phyloP scores from a whole-genome alignment of 2,113 vertebrate species.

The Bungarus multicinctus region DNA sequence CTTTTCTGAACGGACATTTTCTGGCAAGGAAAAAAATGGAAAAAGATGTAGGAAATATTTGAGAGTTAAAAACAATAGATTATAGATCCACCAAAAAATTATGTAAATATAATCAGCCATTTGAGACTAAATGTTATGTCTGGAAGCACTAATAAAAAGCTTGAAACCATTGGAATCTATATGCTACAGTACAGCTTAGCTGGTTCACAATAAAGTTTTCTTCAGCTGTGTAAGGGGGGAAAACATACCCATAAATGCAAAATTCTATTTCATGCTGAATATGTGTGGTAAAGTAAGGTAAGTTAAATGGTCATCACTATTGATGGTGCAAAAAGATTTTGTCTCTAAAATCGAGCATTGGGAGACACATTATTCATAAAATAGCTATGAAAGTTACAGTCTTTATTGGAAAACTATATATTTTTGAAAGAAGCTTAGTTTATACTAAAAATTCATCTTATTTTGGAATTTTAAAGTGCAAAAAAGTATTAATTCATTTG shows the following conservation, averaged over 20 bases:
- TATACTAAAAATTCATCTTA: slow-evolving; percentile 28
- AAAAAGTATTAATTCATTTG: neutral
- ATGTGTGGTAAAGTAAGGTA: neutral
- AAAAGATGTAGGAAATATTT: neutral
- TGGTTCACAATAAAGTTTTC: neutral
- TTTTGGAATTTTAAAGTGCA: neutral
- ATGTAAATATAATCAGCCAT: neutral
- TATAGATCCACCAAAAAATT: neutral
- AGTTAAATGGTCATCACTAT: neutral
- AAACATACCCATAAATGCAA: neutral
- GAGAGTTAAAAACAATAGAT: neutral
- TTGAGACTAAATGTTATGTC: neutral
- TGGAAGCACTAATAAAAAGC: neutral
- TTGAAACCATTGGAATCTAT: neutral
- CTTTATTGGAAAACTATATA: slow-evolving; percentile 11
- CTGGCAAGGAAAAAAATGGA: neutral
- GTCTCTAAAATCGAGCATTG: neutral
- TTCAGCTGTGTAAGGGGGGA: neutral
- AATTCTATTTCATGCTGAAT: neutral
- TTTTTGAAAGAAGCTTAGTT: neutral
- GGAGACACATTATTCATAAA: neutral
- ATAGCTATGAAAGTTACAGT: neutral
- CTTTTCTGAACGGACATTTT: neutral
- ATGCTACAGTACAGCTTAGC: neutral
- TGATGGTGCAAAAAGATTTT: neutral